Evolutionary conservation across 1,140 invertebrate genomes (phyloP), one percentile per base, ranked within the genome.

Genomic region (Lasioglossum baleicum): DNA sequence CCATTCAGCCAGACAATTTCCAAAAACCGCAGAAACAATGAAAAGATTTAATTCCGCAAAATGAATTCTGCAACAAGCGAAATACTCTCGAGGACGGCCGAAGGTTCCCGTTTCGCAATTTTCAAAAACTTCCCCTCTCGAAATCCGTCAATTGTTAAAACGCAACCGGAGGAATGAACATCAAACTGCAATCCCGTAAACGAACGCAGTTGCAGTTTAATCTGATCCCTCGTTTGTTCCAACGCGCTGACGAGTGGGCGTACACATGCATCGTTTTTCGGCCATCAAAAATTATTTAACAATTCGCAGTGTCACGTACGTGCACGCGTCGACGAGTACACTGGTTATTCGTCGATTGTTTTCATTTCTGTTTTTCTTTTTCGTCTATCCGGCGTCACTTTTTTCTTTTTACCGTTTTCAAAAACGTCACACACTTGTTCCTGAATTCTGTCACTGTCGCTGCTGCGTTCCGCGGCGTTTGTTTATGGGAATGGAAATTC

Each of bases 261-360:
- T 8, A n/a, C 53, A n/a, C 11, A 44, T 26, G 26, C 61, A 10
- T 65, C 40, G 48, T 31, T 67, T 60, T 15, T 48, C 40, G 40
- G 22, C 65, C 53, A 20, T 76, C 48, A 65, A 76, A 26, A 76
- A 76, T 76, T 60, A 68, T 76, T 76, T 68, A 67, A 75, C 51
- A 51, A 67, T 15, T 42, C 13, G 44, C 15, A 2, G 17, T 10
- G 17, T 20, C 17, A 8, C 53, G 13, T 31, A 15, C 17, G 26
- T 17, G 31, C 7, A 5, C 31, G 42, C 42, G 42, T 44, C 48
- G 13, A 7, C 61, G 13, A 15, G 17, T 4, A n/a, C 2, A 2
- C 48, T 11, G 10, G 35, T 20, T 71, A 17, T 20, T 26, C 17
- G 42, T 56, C 53, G 53, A 20, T 7, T 17, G 17, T 20, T 20